Conservation (phyloP, 2,797 vertebrate genomes). For the Cuculus canorus region DNA sequence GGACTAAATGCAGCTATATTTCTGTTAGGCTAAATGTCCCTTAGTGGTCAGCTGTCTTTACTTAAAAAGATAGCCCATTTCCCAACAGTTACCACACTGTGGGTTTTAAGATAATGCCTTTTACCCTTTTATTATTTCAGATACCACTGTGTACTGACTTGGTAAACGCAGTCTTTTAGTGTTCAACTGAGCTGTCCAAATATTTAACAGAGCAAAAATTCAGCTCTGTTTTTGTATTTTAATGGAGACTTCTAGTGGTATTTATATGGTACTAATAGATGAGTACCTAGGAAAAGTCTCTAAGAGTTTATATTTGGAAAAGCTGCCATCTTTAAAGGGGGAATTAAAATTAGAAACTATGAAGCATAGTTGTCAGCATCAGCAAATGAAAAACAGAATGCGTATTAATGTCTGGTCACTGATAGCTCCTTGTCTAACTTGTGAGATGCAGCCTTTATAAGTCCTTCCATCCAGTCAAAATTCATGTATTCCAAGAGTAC, state of each 20-base stretch:
- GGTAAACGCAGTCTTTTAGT: background rate
- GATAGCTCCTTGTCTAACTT: background rate
- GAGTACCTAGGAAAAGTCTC: background rate
- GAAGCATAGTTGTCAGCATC: background rate
- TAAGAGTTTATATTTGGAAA: background rate
- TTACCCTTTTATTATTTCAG: slow-evolving; percentile 42
- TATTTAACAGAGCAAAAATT: slow-evolving; percentile 31
- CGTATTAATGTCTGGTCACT: background rate
- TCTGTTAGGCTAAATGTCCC: background rate
- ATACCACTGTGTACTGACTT: background rate
- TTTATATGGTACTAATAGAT: background rate
- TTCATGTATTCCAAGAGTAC: background rate
- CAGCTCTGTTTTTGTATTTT: background rate
- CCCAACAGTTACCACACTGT: slow-evolving; percentile 22
- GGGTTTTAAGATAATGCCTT: slow-evolving; percentile 15
- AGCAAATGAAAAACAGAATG: background rate
- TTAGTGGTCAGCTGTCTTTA: background rate
- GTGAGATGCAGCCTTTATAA: background rate
- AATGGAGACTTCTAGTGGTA: background rate
- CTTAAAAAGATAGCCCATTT: slow-evolving; percentile 27
- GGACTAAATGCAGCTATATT: background rate
- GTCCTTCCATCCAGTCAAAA: background rate
- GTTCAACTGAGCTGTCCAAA: slow-evolving; percentile 23
- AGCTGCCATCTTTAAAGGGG: background rate
- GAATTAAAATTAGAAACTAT: background rate